Conservation (phyloP, 2,113 vertebrate genomes). For the Amblyornis subalaris region DNA sequence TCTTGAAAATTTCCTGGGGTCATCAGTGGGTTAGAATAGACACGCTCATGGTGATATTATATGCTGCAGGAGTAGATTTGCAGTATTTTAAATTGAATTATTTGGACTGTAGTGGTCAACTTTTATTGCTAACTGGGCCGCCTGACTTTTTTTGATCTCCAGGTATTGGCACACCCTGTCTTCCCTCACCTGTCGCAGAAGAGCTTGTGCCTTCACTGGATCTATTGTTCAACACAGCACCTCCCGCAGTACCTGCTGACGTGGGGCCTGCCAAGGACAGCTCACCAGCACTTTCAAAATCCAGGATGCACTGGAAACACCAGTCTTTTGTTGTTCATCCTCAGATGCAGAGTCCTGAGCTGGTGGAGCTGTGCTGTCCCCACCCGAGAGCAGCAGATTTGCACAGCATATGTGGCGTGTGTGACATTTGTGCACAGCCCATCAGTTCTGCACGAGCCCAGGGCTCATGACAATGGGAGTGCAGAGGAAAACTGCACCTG, state of each 20-base stretch:
- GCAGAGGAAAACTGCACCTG: neutral
- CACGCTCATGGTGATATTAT: neutral
- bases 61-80: constrained; percentile 21
- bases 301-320: neutral
- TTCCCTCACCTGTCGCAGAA: neutral
- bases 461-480: rapidly evolving
- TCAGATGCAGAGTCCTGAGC: neutral
- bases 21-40: constrained; percentile 29
- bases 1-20: constrained; percentile 55
- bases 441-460: neutral
- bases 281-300: neutral
- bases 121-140: neutral
- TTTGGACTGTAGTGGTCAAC: neutral
- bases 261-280: neutral
- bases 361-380: neutral
- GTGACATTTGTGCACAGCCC: neutral
- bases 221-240: rapidly evolving
- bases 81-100: constrained; percentile 21
- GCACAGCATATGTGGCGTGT: rapidly evolving
- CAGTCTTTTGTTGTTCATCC: neutral
- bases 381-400: neutral
- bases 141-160: neutral
- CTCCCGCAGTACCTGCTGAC: neutral
- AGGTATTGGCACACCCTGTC: neutral
- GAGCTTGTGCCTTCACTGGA: neutral